Percentiles rank a stretch among this genome's conserved stretches.
These are phyloP conservation scores for Semnornis frantzii DNA, from an alignment of 2,113 vertebrate genomes.

Conservation along the genomic window DNA sequence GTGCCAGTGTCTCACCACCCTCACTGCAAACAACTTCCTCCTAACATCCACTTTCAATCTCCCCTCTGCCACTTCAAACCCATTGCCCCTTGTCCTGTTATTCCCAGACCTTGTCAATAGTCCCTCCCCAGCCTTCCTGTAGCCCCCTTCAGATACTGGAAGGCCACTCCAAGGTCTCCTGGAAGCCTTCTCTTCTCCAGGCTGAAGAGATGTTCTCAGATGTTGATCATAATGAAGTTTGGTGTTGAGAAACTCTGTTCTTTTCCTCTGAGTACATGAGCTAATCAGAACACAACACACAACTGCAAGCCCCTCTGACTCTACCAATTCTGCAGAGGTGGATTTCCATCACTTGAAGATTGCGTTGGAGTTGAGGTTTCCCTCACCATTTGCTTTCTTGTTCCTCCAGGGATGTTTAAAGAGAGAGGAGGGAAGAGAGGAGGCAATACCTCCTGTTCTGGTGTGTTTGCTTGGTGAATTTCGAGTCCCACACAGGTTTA, in stretches of 20 bases:
- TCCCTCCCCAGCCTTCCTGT: too few relatives aligned
- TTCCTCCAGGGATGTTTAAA: conserved; percentile 16
- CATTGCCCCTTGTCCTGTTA: too few relatives aligned
- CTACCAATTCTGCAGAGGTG: not conserved
- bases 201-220: too few relatives aligned
- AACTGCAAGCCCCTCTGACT: not conserved
- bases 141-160: too few relatives aligned
- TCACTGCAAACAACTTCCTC: too few relatives aligned
- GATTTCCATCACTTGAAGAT: conserved; percentile 45
- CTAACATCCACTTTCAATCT: too few relatives aligned
- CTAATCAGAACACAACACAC: not conserved
- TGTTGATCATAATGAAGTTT: not conserved
- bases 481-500: conserved; percentile 12
- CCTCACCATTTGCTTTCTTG: conserved; percentile 26
- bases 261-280: conserved; percentile 6
- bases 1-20: too few relatives aligned
- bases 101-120: too few relatives aligned
- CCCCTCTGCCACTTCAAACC: too few relatives aligned
- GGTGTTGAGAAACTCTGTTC: not conserved
- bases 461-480: conserved; percentile 57
- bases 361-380: conserved; percentile 36
- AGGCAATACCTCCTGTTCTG: not conserved
- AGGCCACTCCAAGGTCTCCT: too few relatives aligned
- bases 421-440: not conserved
- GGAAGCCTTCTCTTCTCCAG: too few relatives aligned